Conservation (phyloP, 2,888 invertebrate species). For the Ligdia adustata region DNA sequence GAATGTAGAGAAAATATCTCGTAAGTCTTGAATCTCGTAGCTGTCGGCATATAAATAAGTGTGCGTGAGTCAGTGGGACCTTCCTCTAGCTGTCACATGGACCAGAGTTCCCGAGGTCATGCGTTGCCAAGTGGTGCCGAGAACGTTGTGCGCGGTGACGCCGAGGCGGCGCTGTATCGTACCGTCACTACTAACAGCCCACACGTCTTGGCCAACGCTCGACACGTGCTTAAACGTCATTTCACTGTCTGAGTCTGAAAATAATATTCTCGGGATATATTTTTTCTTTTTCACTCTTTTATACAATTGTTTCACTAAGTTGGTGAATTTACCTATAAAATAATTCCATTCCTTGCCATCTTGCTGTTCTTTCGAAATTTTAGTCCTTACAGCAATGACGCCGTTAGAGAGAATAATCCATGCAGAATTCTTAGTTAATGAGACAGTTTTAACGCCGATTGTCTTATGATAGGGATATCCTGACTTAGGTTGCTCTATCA, state of each 20-base stretch:
- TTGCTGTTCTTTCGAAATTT: conserved; percentile 89
- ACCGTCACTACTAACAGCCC: conserved; percentile 90
- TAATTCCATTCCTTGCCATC: conserved; percentile 94
- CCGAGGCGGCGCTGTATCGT: conserved; percentile 89
- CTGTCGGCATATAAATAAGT: conserved; percentile 19
- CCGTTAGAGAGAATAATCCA: conserved; percentile 92
- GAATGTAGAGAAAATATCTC: conserved; percentile 24
- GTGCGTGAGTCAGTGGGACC: conserved; percentile 20
- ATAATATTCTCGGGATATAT: conserved; percentile 25
- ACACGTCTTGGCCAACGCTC: conserved; percentile 88
- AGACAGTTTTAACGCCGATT: conserved; percentile 87
- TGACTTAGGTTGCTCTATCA: conserved; percentile 86
- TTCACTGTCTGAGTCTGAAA: conserved; percentile 61
- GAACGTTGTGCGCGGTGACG: conserved; percentile 87
- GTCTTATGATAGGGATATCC: conserved; percentile 61
- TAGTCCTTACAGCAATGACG: conserved; percentile 89
- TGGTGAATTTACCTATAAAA: conserved; percentile 66
- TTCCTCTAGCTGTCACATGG: conserved; percentile 66
- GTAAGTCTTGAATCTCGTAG: conserved; percentile 32
- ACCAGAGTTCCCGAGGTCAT: conserved; percentile 82
- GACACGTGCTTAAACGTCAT: conserved; percentile 88
- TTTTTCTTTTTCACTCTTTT: conserved; percentile 19
- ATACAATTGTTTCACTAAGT: conserved; percentile 58
- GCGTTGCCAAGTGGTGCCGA: conserved; percentile 91
- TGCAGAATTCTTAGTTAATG: conserved; percentile 88